These are phyloP conservation scores for Ommatoiulus sabulosus DNA, from an alignment of 2,888 invertebrate genomes.

Conservation along the genomic window DNA sequence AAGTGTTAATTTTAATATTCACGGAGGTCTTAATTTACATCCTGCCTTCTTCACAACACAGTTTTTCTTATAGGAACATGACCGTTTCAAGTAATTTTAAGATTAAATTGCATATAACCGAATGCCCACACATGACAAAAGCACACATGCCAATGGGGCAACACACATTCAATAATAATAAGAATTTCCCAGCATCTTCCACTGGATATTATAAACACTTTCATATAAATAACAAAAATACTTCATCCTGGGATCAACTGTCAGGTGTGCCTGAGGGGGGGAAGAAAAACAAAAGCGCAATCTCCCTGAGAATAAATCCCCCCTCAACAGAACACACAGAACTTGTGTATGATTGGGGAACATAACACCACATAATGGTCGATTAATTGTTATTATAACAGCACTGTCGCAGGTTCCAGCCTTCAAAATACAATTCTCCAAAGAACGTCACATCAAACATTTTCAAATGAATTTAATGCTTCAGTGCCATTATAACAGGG, in stretches of 20 bases:
- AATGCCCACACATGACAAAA: slow-evolving; percentile 1
- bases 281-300: slow-evolving; percentile 18
- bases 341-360: neutral
- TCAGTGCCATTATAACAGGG: neutral
- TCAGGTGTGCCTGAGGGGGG: slow-evolving; percentile 46
- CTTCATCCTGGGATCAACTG: neutral
- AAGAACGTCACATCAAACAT: too few species aligned
- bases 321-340: neutral
- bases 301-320: slow-evolving; percentile 41
- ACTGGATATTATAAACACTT: slow-evolving; percentile 19
- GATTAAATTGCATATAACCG: slow-evolving; percentile 20
- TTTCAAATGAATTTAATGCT: too few species aligned
- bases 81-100: slow-evolving; percentile 36
- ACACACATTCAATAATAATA: slow-evolving; percentile 44
- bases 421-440: neutral
- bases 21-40: neutral
- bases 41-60: slow-evolving; percentile 13
- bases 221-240: slow-evolving; percentile 44
- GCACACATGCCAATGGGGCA: slow-evolving; percentile 12
- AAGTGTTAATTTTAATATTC: neutral
- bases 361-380: neutral
- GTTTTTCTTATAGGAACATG: slow-evolving; percentile 22
- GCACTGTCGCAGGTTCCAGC: neutral
- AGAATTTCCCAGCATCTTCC: slow-evolving; percentile 1
- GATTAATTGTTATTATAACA: neutral